phyloP scores from a whole-genome alignment of 2,888 invertebrate genomes.

The Acrobasis consociella region DNA sequence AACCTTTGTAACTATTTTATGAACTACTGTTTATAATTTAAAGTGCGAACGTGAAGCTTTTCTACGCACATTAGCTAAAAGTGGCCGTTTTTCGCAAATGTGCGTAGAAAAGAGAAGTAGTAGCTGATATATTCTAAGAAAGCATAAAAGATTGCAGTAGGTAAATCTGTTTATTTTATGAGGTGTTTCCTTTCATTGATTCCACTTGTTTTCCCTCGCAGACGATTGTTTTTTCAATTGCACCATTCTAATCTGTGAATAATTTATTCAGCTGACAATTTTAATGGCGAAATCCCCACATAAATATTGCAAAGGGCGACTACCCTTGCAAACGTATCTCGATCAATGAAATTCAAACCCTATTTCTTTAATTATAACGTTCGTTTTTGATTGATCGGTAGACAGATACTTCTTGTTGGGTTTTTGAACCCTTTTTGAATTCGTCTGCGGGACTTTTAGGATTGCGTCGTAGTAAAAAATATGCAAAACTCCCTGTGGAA shows the following conservation, averaged over 20 bases:
- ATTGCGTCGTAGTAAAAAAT: slow-evolving; percentile 7
- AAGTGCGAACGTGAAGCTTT: no score
- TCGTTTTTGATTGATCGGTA: slow-evolving; percentile 7
- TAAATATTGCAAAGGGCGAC: slow-evolving; percentile 22
- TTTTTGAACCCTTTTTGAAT: slow-evolving; percentile 4
- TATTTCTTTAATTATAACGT: not conserved
- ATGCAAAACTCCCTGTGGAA: slow-evolving; percentile 1
- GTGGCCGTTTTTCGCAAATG: no score
- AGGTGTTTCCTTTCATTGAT: slow-evolving; percentile 13
- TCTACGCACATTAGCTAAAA: no score
- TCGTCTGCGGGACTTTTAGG: slow-evolving; percentile 5
- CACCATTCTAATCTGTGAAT: slow-evolving; percentile 19
- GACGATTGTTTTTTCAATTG: slow-evolving; percentile 15
- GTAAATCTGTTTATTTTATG: not conserved
- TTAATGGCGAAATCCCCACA: slow-evolving; percentile 24
- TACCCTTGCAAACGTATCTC: slow-evolving; percentile 1
- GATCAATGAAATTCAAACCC: slow-evolving; percentile 1
- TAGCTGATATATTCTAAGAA: no score
- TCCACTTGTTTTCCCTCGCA: slow-evolving; percentile 3
- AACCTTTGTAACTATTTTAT: no score
- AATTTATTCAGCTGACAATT: slow-evolving; percentile 24
- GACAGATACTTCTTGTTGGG: not conserved
- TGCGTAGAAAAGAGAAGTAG: no score
- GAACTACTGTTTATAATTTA: no score
- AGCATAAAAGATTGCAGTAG: no score